Evolutionary conservation across 2,888 invertebrate species (phyloP).

Genomic region (Cordilura impudica): DNA sequence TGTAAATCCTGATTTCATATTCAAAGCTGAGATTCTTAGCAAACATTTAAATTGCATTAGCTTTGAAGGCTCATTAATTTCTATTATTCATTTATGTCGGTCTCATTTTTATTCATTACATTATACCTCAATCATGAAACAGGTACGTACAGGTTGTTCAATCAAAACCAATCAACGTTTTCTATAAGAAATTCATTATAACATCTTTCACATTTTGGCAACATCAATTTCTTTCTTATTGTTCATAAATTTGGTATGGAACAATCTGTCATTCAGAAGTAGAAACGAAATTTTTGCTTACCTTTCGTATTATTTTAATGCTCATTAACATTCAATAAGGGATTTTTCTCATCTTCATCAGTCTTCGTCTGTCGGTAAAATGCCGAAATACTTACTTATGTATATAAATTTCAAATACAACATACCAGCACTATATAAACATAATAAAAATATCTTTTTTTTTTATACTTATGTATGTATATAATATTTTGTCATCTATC

Average conservation of each 20-base stretch:
- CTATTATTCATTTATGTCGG: conserved; percentile 24
- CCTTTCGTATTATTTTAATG: conserved; percentile 45
- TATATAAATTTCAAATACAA: not conserved
- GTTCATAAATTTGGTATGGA: conserved; percentile 5
- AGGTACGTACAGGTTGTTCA: not conserved
- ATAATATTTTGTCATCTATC: conserved; percentile 54
- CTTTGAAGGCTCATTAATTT: conserved; percentile 37
- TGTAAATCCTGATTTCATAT: too few species aligned
- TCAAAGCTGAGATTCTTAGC: too few species aligned
- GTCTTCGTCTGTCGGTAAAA: conserved; percentile 10
- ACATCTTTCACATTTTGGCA: not conserved
- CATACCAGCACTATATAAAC: not conserved
- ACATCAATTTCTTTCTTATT: not conserved
- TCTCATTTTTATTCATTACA: conserved; percentile 33
- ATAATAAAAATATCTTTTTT: not conserved
- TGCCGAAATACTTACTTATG: not conserved
- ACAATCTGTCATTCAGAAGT: not conserved
- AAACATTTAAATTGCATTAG: not conserved
- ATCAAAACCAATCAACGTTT: conserved; percentile 29
- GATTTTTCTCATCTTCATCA: conserved; percentile 30
- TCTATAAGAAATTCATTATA: conserved; percentile 7
- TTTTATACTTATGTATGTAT: not conserved
- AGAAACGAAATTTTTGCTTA: conserved; percentile 28
- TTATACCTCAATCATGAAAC: not conserved
- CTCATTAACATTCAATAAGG: conserved; percentile 61